These are phyloP conservation scores for Panagrolaimus sp. DNA, from an alignment of 1,140 invertebrate species.

Conservation along the genomic window DNA sequence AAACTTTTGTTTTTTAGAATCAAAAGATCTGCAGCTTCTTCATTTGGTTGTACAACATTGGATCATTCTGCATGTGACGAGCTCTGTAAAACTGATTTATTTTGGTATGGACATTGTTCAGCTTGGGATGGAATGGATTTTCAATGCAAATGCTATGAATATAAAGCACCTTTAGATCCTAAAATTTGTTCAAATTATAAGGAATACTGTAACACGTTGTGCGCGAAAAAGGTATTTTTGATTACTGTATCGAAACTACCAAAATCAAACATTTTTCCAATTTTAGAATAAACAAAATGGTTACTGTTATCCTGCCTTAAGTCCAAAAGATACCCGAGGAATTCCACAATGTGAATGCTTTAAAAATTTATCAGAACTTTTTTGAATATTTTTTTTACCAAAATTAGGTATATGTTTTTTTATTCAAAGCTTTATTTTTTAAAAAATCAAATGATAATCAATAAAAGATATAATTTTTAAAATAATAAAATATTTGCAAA, in stretches of 20 bases:
- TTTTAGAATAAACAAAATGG: slow-evolving; percentile 4
- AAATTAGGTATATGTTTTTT: neutral
- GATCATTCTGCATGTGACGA: slow-evolving; percentile 9
- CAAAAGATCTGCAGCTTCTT: neutral
- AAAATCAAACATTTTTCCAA: too few species aligned
- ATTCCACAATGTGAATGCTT: slow-evolving; percentile 9
- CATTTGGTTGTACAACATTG: neutral
- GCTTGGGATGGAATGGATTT: slow-evolving; percentile 6
- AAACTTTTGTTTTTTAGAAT: too few species aligned
- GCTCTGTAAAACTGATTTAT: slow-evolving; percentile 6
- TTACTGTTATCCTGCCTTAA: neutral
- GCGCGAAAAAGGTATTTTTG: neutral
- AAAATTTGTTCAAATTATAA: neutral
- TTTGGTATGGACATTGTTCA: slow-evolving; percentile 13
- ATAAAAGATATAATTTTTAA: too few species aligned
- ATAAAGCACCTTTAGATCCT: neutral
- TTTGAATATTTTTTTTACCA: neutral
- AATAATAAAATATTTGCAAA: too few species aligned
- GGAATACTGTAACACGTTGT: slow-evolving; percentile 1
- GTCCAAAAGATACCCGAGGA: neutral
- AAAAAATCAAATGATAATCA: too few species aligned
- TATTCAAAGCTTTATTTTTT: slow-evolving; percentile 6
- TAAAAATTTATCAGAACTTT: neutral
- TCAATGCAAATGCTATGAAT: slow-evolving; percentile 14
- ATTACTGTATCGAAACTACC: too few species aligned